Evolutionary conservation across 2,797 vertebrate genomes (phyloP), one percentile per base, ranked within the genome.

Genomic region (Pseudochromis fuscus): DNA sequence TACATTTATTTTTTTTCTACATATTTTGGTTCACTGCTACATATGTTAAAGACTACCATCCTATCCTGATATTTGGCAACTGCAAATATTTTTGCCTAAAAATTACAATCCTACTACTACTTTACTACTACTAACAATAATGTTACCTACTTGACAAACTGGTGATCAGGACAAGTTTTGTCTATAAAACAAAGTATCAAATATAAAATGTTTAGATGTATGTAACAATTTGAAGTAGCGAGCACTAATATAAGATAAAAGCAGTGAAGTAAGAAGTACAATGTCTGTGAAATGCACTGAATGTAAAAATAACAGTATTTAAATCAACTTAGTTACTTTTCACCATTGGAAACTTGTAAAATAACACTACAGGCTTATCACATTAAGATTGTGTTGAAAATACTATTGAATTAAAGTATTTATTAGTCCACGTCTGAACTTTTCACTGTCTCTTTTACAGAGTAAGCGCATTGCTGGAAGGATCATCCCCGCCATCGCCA

Each of bases 401-500:
- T 64, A 46, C 37, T 15, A 25, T 8, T 55, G 33, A 24, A 35
- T 40, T 25, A 4, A 23, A 21, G 23, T 21, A 16, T 18, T 28
- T 44, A 16, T 4, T 28, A 19, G 10, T 7, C 37, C 15, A 13
- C 11, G 2, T 31, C 21, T 52, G 25, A 69, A 45, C 1, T 33
- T 52, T 67, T 49, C 37, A 19, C 27, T 72, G 10, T 58, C 37
- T 69, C 62, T 24, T 67, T 35, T 46, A 12, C 86, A 98, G 97
- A 96, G 95, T 86, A 97, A 96, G 84, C 91, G 48, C 59, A 96
- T 96, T 0, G 91, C 93, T 0, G 96, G 96, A 21, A 91, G 30
- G 61, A 97, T 98, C 9, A 90, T 97, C 75, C 96, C 97, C 0
- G 96, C 96, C 79, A 95, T 98, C 25, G 95, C 94, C 67, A 98